Evolutionary conservation across 2,888 invertebrate species (phyloP), one percentile per base, ranked within the genome.

Genomic region (Argyresthia goedartella): DNA sequence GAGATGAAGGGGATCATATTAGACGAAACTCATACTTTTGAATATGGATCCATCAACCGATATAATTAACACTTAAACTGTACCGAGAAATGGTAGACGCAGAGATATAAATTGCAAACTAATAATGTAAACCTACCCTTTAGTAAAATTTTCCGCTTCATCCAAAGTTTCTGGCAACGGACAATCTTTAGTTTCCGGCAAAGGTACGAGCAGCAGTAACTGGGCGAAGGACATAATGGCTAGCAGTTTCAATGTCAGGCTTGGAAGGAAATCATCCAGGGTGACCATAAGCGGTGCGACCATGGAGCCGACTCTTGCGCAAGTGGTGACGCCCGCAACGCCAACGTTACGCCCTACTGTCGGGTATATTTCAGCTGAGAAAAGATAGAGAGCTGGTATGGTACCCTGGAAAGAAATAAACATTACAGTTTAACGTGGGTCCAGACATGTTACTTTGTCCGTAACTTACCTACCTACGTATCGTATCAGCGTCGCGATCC

Each of bases 271-370:
- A 8, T 57, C 57, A 36, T 84, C 73, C 51, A 85, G 60, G 52
- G 65, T 65, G n/a, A 78, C 70, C 1, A 86, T 60, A 1, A 66
- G 61, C 1, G 87, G 85, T 0, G 85, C 84, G 4, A 91, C 61
- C 88, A 94, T 92, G 0, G 94, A 93, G n/a, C 94, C 95, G 47
- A 94, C 76, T 56, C 94, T 87, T 1, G 93, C 92, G 61, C 91
- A 92, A 77, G 91, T 92, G 0, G 93, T 91, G 49, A 92, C 91
- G 1, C 90, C 87, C 9, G 94, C 93, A 49, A 95, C 88, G 1
- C 93, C 94, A 13, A 91, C 90, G 65, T 95, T 95, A 14, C 95
- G 85, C 3, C 93, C 88, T 13, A 92, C 87, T 0, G 95, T 95
- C 9, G 95, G 95, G 65, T 91, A 94, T 39, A 94, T 71, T 73